These are phyloP conservation scores for Tupaia chinensis DNA, from an alignment of 2,113 vertebrate species.

Conservation along the genomic window DNA sequence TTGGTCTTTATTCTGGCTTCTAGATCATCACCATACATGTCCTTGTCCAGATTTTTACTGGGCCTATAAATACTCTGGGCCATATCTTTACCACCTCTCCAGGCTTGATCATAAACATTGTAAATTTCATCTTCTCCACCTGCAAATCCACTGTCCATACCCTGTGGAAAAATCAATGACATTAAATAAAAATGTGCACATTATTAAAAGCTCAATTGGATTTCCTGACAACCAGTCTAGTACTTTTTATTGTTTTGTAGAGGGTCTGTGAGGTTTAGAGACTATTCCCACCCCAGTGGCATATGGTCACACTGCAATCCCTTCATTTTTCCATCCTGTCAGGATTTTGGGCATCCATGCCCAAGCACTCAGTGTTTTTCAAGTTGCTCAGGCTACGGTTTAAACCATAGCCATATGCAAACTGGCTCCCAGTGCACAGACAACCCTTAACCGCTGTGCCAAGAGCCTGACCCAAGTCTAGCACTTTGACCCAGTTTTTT, in stretches of 20 bases:
- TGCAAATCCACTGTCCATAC: slow-evolving; percentile 98
- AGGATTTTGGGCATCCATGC: too few relatives aligned
- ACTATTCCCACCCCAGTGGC: too few relatives aligned
- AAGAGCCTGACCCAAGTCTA: too few relatives aligned
- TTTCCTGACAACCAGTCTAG: background rate
- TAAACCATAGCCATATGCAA: too few relatives aligned
- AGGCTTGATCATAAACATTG: slow-evolving; percentile 97
- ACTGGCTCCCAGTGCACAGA: too few relatives aligned
- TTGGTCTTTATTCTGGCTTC: slow-evolving; percentile 95
- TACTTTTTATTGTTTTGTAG: background rate
- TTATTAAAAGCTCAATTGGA: slow-evolving; percentile 55
- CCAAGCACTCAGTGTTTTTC: too few relatives aligned
- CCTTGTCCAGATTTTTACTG: slow-evolving; percentile 96
- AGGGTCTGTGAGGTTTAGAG: too few relatives aligned
- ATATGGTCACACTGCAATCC: too few relatives aligned
- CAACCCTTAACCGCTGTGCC: too few relatives aligned
- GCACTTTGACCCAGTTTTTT: too few relatives aligned
- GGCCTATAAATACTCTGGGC: slow-evolving; percentile 97
- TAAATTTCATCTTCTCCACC: slow-evolving; percentile 97
- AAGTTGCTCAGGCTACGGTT: too few relatives aligned
- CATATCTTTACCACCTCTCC: slow-evolving; percentile 95
- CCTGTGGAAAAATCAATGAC: slow-evolving; percentile 85
- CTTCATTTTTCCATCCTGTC: too few relatives aligned
- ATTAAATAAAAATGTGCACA: background rate
- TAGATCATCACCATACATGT: slow-evolving; percentile 95